Evolutionary conservation across 1,140 invertebrate species (phyloP).

Genomic region (Aporrectodea caliginosa): DNA sequence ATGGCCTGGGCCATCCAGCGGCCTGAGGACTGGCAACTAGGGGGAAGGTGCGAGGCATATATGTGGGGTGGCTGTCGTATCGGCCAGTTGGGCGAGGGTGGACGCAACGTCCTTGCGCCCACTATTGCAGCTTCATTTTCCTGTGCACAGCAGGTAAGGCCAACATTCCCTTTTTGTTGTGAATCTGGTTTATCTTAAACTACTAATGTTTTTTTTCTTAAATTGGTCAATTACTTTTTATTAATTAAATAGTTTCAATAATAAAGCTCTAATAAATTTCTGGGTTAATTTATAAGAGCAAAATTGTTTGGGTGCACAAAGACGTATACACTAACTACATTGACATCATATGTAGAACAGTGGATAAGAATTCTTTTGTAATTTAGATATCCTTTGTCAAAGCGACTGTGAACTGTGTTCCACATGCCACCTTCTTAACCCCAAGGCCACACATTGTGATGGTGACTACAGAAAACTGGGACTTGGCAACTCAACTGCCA

Average conservation of each 20-base stretch:
- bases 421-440: slow-evolving; percentile 65
- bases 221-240: too few species aligned
- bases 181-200: too few species aligned
- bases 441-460: slow-evolving; percentile 65
- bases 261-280: too few species aligned
- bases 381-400: slow-evolving; percentile 62
- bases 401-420: slow-evolving; percentile 65
- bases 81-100: slow-evolving; percentile 59
- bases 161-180: too few species aligned
- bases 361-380: too few species aligned
- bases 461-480: slow-evolving; percentile 67
- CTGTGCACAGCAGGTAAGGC: slow-evolving; percentile 39
- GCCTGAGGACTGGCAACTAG: slow-evolving; percentile 67
- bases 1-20: slow-evolving; percentile 64
- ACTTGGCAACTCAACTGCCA: slow-evolving; percentile 61
- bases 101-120: slow-evolving; percentile 40
- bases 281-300: too few species aligned
- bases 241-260: too few species aligned
- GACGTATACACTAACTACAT: too few species aligned
- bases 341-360: too few species aligned
- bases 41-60: slow-evolving; percentile 64
- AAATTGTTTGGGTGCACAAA: too few species aligned
- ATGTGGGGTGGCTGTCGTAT: slow-evolving; percentile 66
- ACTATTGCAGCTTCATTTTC: slow-evolving; percentile 45
- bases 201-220: too few species aligned